Evolutionary conservation across 2,888 invertebrate genomes (phyloP), one percentile per base, ranked within the genome.

Genomic region (Cryptocephalus primarius): DNA sequence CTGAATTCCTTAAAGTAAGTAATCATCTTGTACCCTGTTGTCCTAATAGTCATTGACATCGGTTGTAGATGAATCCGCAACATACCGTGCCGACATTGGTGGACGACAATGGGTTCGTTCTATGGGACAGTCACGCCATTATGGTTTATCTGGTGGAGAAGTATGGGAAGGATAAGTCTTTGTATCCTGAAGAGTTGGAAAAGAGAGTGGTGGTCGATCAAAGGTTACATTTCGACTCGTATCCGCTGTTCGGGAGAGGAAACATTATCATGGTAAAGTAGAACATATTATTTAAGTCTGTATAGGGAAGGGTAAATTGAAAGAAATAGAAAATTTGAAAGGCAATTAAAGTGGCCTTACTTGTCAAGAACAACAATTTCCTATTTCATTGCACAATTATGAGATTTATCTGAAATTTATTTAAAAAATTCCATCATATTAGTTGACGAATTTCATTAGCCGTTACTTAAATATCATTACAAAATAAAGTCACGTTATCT

Each of bases 31-130:
- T 36, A 36, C 36, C 4, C 36, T 22, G 4, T 6, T 36, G 2
- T 36, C 12, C 12, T 2, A 36, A 11, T 36, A 11, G 2, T 11
- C 6, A 2, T 36, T n/a, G 4, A 11, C 36, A 8, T 8, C 33
- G 32, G 40, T 65, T 72, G 8, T 59, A 79, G 78, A 56, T 76
- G 1, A 79, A 78, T 62, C 77, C 78, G 0, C 72, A 74, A 54
- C 77, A 75, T 57, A 74, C 75, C 31, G 63, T 80, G 39, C 80
- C 81, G 8, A 74, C 76, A 10, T 65, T 81, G 34, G 22, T 22
- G 22, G 73, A 76, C 56, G 73, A 76, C 55, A 71, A 74, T 40
- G 78, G 76, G 40, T 75, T 73, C 60, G 48, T 71, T 74, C 43
- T 65, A 32, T 72, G 50, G 64, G 69, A 61, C 51, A 77, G 76